phyloP scores from a whole-genome alignment of 1,140 invertebrate species.

The Drepana arcuata region DNA sequence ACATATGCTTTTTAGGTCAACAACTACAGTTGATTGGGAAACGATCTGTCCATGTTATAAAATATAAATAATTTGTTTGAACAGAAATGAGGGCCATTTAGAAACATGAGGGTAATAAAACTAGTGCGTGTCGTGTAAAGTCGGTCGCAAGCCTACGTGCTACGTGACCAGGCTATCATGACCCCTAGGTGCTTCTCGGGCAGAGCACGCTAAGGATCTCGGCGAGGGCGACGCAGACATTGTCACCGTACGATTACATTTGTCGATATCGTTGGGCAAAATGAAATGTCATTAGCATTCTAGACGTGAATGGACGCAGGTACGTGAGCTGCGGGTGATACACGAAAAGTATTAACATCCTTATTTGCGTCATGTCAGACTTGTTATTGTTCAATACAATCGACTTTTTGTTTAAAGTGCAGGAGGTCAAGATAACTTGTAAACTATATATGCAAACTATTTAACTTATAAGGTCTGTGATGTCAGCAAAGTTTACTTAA shows the following conservation, averaged over 20 bases:
- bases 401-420: not conserved
- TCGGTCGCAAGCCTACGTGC: conserved; percentile 45
- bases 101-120: conserved; percentile 72
- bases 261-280: conserved; percentile 38
- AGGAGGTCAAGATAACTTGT: too few species aligned
- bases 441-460: too few species aligned
- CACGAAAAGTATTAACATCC: conserved; percentile 20
- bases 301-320: conserved; percentile 35
- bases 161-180: conserved; percentile 16
- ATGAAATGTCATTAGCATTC: conserved; percentile 62
- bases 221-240: conserved; percentile 8
- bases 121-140: conserved; percentile 65
- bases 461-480: not conserved
- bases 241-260: conserved; percentile 31
- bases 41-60: conserved; percentile 65
- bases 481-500: not conserved
- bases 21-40: conserved; percentile 66
- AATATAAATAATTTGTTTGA: conserved; percentile 70
- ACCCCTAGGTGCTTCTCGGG: conserved; percentile 19
- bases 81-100: conserved; percentile 70
- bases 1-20: conserved; percentile 66
- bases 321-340: conserved; percentile 58
- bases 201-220: conserved; percentile 18
- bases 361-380: conserved; percentile 25
- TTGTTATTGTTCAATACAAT: not conserved